Conservation (phyloP, 2,797 vertebrate genomes). For the Hylomyscus alleni region DNA sequence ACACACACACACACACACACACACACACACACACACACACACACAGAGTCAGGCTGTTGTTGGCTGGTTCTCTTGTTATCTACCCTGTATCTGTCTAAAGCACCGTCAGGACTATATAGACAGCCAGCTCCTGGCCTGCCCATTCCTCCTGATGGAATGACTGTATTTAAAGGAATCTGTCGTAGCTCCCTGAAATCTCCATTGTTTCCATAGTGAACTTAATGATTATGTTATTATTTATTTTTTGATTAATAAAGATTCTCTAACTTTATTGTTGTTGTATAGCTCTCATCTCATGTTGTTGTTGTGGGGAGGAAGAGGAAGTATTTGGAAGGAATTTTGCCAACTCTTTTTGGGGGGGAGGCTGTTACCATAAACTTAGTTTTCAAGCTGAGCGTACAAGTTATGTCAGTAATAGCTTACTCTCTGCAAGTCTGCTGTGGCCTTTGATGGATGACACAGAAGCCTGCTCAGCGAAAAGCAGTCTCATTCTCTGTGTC, state of each 20-base stretch:
- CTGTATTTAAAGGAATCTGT: conserved; percentile 80
- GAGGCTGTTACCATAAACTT: conserved; percentile 17
- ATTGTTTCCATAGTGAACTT: conserved; percentile 76
- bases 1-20: conserved; percentile 18
- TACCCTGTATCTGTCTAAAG: conserved; percentile 13
- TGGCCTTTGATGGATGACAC: neutral
- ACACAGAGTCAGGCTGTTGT: conserved; percentile 20
- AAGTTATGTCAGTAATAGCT: neutral
- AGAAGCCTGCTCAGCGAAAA: neutral
- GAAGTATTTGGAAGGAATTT: neutral
- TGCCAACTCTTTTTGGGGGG: neutral
- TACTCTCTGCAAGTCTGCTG: neutral
- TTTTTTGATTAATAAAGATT: conserved; percentile 85
- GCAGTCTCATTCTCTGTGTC: neutral
- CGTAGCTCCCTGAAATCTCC: conserved; percentile 68
- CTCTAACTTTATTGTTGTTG: conserved; percentile 63
- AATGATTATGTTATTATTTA: conserved; percentile 84
- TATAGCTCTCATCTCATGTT: neutral
- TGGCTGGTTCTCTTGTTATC: conserved; percentile 59
- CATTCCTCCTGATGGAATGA: conserved; percentile 59
- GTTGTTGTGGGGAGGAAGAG: neutral
- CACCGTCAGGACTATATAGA: neutral
- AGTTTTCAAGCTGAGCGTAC: neutral
- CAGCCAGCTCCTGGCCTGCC: neutral
- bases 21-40: neutral